Base-by-base conservation (phyloP, 2,888 invertebrate species). In the Drosophila pseudotalamancana region DNA sequence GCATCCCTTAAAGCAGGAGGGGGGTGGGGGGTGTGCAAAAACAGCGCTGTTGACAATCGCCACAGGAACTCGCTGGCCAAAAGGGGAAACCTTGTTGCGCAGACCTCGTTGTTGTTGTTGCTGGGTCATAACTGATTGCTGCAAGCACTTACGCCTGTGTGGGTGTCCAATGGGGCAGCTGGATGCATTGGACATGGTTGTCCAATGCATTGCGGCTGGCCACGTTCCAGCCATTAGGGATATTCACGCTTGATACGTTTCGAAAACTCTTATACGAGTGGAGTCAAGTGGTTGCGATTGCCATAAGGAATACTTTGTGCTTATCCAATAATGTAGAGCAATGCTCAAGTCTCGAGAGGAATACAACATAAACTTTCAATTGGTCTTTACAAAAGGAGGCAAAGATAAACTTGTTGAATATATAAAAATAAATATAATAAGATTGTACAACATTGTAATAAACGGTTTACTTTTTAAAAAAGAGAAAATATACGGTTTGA, bases 11-110 rank as follows among this genome's bases (percentile, higher is more conserved):
- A 18, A 3, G 62, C 40, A 35, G n/a, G 32, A 6, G 37, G 39
- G 53, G 42, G 40, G 5, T 61, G 40, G 27, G n/a, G 23, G 8
- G 39, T 46, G 55, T 25, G 39, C 32, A 75, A 75, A 74, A 77
- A 74, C 79, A 67, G 57, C 65, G 46, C 72, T 82, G 86, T 83
- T 86, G 87, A 87, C 87, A 83, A 86, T 71, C 77, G 86, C 87
- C 78, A 87, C 86, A 82, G 87, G 83, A 83, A 79, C 77, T 75
- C 56, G 35, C 27, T 35, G 45, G 70, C 61, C 60, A 64, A 67
- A 65, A 60, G 66, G 53, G 59, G 54, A 75, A 66, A 61, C 61
- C 49, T 46, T 59, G 57, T 55, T 68, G 69, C 55, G 21, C 29
- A 14, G 31, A 42, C 49, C 25, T 32, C 49, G 27, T 48, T 40